Evolutionary conservation across 2,113 vertebrate genomes (phyloP).

Genomic region (Morone chrysops): DNA sequence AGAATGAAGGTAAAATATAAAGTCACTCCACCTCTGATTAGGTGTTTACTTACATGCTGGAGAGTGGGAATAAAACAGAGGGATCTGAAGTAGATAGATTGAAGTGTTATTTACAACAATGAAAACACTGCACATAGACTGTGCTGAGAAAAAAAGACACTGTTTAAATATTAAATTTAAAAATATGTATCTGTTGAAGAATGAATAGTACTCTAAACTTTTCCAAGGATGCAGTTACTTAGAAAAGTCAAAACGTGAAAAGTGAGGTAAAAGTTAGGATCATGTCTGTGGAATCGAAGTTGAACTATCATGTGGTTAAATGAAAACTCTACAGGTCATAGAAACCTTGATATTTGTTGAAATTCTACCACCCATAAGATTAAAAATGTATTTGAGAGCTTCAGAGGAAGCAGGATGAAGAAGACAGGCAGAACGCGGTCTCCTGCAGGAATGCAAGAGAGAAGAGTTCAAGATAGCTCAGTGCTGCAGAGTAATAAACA

Average conservation of each 20-base stretch:
- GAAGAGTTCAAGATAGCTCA: not conserved
- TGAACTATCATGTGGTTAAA: not conserved
- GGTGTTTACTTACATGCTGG: not conserved
- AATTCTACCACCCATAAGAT: not conserved
- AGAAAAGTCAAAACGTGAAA: not conserved
- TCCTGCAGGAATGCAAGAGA: not conserved
- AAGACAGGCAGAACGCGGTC: no score
- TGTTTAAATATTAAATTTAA: not conserved
- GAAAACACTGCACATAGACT: not conserved
- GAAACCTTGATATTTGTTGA: not conserved
- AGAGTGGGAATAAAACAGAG: not conserved
- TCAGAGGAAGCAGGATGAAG: not conserved
- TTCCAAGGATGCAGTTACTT: not conserved
- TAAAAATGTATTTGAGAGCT: not conserved
- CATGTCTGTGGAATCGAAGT: not conserved
- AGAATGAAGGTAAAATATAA: constrained; percentile 10
- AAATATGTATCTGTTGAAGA: not conserved
- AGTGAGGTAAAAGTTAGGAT: not conserved
- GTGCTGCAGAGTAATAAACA: not conserved
- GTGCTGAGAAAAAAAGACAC: not conserved
- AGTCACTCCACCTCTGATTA: constrained; percentile 2
- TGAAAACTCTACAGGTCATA: not conserved
- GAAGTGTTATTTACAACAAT: not conserved
- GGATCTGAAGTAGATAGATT: not conserved
- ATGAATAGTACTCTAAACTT: not conserved